A percentile compares a stretch with the other conserved stretches of the same genome.
Conservation (phyloP, 1,140 invertebrate genomes). For the Scaptodrosophila lebanonensis region DNA sequence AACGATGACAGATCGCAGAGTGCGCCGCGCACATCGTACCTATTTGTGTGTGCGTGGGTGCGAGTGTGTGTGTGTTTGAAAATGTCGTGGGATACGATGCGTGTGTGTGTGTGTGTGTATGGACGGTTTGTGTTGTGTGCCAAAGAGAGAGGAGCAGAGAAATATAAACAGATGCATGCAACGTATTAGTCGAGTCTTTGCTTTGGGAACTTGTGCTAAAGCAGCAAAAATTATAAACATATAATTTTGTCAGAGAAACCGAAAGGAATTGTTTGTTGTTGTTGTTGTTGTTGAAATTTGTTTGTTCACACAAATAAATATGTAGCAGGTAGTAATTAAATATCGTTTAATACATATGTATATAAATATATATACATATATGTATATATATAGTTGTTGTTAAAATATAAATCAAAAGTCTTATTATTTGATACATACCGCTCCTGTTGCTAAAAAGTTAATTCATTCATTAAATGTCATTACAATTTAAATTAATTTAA, state of each 20-base stretch:
- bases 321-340: no score
- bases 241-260: slow-evolving; percentile 11
- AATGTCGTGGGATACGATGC: no score
- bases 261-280: slow-evolving; percentile 17
- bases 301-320: no score
- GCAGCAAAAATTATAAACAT: slow-evolving; percentile 3
- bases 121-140: slow-evolving; percentile 18
- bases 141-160: slow-evolving; percentile 62
- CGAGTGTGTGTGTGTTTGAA: slow-evolving; percentile 17
- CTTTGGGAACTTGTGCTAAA: no score
- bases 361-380: slow-evolving; percentile 5
- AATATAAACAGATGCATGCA: slow-evolving; percentile 49
- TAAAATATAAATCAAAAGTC: slow-evolving; percentile 28
- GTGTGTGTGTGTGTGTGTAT: not conserved
- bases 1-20: slow-evolving; percentile 86
- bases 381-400: slow-evolving; percentile 31
- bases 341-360: slow-evolving; percentile 18
- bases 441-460: slow-evolving; percentile 71
- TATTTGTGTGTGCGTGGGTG: slow-evolving; percentile 75
- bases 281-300: not conserved
- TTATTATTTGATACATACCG: slow-evolving; percentile 70
- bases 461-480: slow-evolving; percentile 51
- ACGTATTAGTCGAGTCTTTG: slow-evolving; percentile 48
- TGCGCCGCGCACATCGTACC: slow-evolving; percentile 96
- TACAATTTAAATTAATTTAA: slow-evolving; percentile 48